Evolutionary conservation across 2,797 vertebrate genomes (phyloP).

Genomic region (Eremophila alpestris): DNA sequence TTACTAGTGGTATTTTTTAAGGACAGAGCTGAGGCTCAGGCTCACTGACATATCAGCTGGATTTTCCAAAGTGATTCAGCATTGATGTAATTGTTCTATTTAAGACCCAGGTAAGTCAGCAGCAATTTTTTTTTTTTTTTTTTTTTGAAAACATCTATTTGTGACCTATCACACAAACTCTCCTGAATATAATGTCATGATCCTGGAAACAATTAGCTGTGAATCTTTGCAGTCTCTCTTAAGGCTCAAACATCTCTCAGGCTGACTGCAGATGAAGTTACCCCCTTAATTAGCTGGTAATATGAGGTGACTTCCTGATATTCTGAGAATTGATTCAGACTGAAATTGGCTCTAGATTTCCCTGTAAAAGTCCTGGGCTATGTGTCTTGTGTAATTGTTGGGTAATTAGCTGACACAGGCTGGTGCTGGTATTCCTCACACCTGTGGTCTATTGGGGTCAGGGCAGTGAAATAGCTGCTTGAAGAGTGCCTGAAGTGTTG

Average conservation of each 20-base stretch:
- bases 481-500: neutral
- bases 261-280: neutral
- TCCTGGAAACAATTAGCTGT: neutral
- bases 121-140: neutral
- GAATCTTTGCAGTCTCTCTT: neutral
- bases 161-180: neutral
- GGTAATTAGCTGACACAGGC: neutral
- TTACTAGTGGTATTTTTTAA: neutral
- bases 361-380: neutral
- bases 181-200: neutral
- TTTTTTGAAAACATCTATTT: neutral
- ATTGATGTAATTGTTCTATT: neutral
- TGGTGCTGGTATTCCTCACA: neutral
- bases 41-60: neutral
- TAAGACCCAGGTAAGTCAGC: neutral
- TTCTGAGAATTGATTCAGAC: neutral
- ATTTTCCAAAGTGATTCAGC: slow-evolving; percentile 1
- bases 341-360: neutral
- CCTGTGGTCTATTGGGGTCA: neutral
- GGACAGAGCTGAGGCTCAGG: neutral
- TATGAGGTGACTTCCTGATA: neutral
- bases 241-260: neutral
- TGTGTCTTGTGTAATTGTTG: neutral
- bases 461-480: neutral
- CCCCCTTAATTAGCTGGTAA: neutral